A percentile compares a stretch with the other conserved stretches of the same genome.
These are phyloP conservation scores for Eciton burchellii DNA, from an alignment of 1,140 invertebrate genomes.

Conservation along the genomic window DNA sequence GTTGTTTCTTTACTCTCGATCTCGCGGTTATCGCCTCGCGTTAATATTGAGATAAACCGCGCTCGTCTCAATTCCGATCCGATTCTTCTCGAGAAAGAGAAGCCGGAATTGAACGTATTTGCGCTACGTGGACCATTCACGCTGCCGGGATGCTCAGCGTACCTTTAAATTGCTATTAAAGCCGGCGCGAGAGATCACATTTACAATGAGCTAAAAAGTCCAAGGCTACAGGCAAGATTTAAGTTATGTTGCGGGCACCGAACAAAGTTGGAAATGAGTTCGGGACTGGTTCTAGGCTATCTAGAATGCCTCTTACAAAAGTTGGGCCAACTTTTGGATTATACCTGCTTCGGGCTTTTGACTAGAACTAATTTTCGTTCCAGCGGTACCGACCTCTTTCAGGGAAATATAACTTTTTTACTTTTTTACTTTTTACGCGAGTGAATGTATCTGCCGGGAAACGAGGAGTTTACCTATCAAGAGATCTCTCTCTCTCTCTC, in stretches of 20 bases:
- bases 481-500: too few species aligned
- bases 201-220: constrained; percentile 48
- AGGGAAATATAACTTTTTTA: constrained; percentile 56
- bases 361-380: constrained; percentile 58
- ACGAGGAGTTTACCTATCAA: neutral
- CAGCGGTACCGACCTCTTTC: constrained; percentile 43
- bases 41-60: constrained; percentile 1
- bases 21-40: neutral
- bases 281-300: constrained; percentile 56
- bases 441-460: constrained; percentile 5
- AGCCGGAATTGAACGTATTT: neutral
- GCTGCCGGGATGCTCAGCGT: neutral
- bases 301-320: constrained; percentile 60
- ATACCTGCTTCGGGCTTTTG: constrained; percentile 55
- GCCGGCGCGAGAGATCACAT: constrained; percentile 34
- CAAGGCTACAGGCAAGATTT: constrained; percentile 41
- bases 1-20: constrained; percentile 29
- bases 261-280: constrained; percentile 60
- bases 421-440: too few species aligned
- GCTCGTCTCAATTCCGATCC: neutral
- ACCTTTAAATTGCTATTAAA: constrained; percentile 35
- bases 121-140: neutral
- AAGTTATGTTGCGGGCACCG: constrained; percentile 52
- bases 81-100: neutral
- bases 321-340: constrained; percentile 57